Base-by-base conservation (phyloP, 2,797 vertebrate genomes). In the Propithecus deckenii region DNA sequence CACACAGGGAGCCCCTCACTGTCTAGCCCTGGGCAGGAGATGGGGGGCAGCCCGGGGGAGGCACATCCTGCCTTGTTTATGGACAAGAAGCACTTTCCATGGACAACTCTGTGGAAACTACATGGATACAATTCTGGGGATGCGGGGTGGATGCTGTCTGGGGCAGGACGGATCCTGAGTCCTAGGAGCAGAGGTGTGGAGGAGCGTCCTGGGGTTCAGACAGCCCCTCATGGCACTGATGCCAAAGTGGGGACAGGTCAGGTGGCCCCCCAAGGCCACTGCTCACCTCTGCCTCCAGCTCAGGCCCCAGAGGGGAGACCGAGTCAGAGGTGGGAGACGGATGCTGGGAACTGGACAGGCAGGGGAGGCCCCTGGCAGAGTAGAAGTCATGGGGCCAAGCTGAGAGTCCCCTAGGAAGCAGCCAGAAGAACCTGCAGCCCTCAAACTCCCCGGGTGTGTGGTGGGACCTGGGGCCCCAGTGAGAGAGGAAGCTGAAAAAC, bases 71-170 rank as follows among this genome's bases (percentile, higher is more conserved):
- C 3, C 6, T 41, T 38, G 22, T 57, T n/a, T 28, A 7, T 1
- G 18, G 25, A 61, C 35, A 23, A 25, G 35, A 65, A 22, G 43
- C 35, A 4, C 38, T 57, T 48, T 13, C 84, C n/a, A 0, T 10
- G 38, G 4, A 28, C 41, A 48, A 46, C 50, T 85, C 11, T 67
- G 20, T 1, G 15, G 69, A 30, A 50, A 35, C 5, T 0, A 4
- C 9, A 0, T 2, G 46, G 4, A 0, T 32, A 7, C 2, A 2
- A 3, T 25, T 13, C 52, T 7, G 25, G 57, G 41, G 14, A 8
- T 9, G 30, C 8, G 30, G 11, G 30, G 5, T 23, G 32, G 41
- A 1, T 5, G 12, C 17, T 57, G 17, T 14, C 65, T 30, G n/a
- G 48, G 72, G 25, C 78, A 48, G 59, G 61, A 46, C 1, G 13